Conservation (phyloP, 2,888 invertebrate genomes). For the Abrostola triplasia region DNA sequence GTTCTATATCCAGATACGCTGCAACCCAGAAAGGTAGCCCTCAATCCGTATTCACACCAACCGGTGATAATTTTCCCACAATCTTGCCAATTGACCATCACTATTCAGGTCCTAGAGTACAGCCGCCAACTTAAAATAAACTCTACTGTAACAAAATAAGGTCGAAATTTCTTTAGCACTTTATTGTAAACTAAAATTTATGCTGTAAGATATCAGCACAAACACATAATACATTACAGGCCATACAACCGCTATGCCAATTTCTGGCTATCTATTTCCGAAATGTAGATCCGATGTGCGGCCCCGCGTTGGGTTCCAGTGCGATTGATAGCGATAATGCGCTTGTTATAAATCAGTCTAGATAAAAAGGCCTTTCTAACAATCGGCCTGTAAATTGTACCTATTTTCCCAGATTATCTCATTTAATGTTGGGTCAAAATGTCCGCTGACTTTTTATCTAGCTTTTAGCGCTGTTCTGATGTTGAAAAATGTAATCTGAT, state of each 20-base stretch:
- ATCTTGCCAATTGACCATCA: slow-evolving; percentile 43
- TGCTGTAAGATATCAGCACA: slow-evolving; percentile 46
- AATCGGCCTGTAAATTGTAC: slow-evolving; percentile 1
- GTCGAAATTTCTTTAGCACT: slow-evolving; percentile 15
- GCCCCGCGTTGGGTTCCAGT: slow-evolving; percentile 19
- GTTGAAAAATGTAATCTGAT: too few relatives aligned
- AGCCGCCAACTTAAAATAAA: slow-evolving; percentile 8
- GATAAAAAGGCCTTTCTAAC: slow-evolving; percentile 3
- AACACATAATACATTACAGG: slow-evolving; percentile 53
- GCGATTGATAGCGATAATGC: slow-evolving; percentile 29
- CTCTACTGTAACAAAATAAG: slow-evolving; percentile 7
- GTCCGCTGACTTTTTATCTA: background rate
- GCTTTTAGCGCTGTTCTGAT: too few relatives aligned
- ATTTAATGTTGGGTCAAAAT: background rate
- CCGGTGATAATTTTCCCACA: slow-evolving; percentile 40
- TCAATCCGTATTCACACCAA: slow-evolving; percentile 14
- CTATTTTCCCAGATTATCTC: slow-evolving; percentile 19
- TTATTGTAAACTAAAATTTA: slow-evolving; percentile 40
- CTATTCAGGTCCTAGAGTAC: slow-evolving; percentile 17
- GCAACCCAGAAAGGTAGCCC: background rate
- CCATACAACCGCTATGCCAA: slow-evolving; percentile 35
- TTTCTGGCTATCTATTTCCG: slow-evolving; percentile 44
- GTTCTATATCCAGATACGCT: background rate
- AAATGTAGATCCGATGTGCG: slow-evolving; percentile 44
- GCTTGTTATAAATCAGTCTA: background rate